Conservation (phyloP, 2,797 vertebrate genomes). For the Mionectes olivaceus region DNA sequence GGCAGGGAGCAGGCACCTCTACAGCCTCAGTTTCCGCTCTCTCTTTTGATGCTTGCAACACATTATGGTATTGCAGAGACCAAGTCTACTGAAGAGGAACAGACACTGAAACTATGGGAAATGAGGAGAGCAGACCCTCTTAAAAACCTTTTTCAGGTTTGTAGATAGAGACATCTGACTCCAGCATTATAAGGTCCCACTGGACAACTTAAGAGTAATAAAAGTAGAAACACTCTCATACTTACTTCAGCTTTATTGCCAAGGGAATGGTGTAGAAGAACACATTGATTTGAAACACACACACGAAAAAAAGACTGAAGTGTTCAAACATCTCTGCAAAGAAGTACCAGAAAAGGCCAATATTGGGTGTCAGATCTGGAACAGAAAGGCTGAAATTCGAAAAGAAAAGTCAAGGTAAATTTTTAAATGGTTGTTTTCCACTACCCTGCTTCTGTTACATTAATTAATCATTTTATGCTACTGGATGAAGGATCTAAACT, state of each 20-base stretch:
- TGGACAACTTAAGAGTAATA: not conserved
- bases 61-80: not conserved
- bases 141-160: not conserved
- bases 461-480: not conserved
- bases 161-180: not conserved
- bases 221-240: slow-evolving; percentile 55
- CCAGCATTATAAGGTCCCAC: not conserved
- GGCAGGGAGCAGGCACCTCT: not conserved
- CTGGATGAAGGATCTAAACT: not conserved
- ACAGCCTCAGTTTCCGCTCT: not conserved
- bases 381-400: slow-evolving; percentile 90
- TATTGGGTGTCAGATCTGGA: slow-evolving; percentile 96
- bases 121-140: not conserved
- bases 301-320: slow-evolving; percentile 97
- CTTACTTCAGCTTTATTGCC: slow-evolving; percentile 96
- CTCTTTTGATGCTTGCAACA: not conserved
- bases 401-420: slow-evolving; percentile 43
- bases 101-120: not conserved
- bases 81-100: not conserved
- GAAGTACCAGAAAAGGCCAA: slow-evolving; percentile 99
- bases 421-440: not conserved
- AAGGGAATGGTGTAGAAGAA: slow-evolving; percentile 98
- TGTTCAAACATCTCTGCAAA: slow-evolving; percentile 99
- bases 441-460: not conserved
- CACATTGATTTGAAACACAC: slow-evolving; percentile 98